Conservation (phyloP, 2,888 invertebrate genomes). For the Sarcophaga subvicina region DNA sequence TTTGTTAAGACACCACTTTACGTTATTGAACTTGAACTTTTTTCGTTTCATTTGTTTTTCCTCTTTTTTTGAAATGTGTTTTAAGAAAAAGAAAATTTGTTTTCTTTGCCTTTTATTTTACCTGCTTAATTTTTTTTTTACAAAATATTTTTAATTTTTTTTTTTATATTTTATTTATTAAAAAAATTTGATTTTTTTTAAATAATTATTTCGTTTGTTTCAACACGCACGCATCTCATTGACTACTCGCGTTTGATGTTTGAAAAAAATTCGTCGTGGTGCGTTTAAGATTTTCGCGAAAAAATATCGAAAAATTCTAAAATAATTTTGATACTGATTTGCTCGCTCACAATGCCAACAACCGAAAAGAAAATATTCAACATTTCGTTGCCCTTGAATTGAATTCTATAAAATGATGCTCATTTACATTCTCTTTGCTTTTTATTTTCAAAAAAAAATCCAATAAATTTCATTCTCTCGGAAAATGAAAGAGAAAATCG, state of each 20-base stretch:
- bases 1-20: slow-evolving; percentile 19
- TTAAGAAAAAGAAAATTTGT: neutral
- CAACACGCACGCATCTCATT: slow-evolving; percentile 59
- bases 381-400: slow-evolving; percentile 71
- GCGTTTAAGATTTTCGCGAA: slow-evolving; percentile 57
- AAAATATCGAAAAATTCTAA: slow-evolving; percentile 37
- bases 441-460: slow-evolving; percentile 30
- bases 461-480: slow-evolving; percentile 8
- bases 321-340: slow-evolving; percentile 45
- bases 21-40: slow-evolving; percentile 69
- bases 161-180: neutral
- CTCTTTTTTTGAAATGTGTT: neutral
- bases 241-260: slow-evolving; percentile 52
- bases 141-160: slow-evolving; percentile 47
- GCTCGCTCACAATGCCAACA: slow-evolving; percentile 57
- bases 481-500: neutral
- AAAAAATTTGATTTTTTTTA: slow-evolving; percentile 7
- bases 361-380: slow-evolving; percentile 68
- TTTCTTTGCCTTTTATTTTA: slow-evolving; percentile 38
- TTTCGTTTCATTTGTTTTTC: neutral
- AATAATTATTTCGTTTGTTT: slow-evolving; percentile 45
- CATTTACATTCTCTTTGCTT: slow-evolving; percentile 9
- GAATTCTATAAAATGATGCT: slow-evolving; percentile 41
- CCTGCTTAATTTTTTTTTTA: slow-evolving; percentile 14
- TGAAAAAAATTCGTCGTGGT: slow-evolving; percentile 40